Conservation (phyloP, 2,113 vertebrate species). For the Suricata suricatta region DNA sequence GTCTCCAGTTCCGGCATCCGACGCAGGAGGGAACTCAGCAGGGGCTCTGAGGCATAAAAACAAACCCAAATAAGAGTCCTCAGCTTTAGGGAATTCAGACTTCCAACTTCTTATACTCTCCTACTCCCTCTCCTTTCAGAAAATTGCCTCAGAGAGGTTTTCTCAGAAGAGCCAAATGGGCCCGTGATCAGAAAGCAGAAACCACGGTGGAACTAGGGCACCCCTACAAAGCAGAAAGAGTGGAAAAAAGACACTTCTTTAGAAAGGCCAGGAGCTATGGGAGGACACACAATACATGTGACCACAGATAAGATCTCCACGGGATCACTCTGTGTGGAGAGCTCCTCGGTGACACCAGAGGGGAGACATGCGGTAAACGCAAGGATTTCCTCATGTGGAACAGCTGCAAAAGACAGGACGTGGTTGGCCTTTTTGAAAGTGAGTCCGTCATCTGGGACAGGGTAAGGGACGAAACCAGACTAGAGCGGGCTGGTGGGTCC, state of each 20-base stretch:
- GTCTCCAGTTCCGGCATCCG: slow-evolving; percentile 92
- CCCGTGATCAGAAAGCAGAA: slow-evolving; percentile 49
- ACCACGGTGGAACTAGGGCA: not conserved
- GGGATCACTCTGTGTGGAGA: not conserved
- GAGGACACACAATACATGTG: not conserved
- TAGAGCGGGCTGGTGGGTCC: not conserved
- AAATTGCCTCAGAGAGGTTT: not conserved
- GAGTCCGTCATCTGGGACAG: not conserved
- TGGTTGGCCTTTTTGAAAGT: not conserved
- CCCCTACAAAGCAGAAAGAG: not conserved
- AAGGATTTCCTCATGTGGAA: not conserved
- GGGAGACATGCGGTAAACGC: not conserved
- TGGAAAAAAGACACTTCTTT: not conserved
- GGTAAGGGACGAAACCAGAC: not conserved
- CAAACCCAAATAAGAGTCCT: slow-evolving; percentile 32
- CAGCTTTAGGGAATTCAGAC: not conserved
- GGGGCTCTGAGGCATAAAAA: slow-evolving; percentile 85
- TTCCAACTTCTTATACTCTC: not conserved
- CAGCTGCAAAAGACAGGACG: not conserved
- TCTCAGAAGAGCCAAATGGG: not conserved
- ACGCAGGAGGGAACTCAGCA: slow-evolving; percentile 92
- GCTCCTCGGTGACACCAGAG: not conserved
- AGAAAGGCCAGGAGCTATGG: not conserved
- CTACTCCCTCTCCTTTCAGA: not conserved
- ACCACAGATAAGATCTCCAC: not conserved